phyloP scores from a whole-genome alignment of 2,113 vertebrate species.

The Odocoileus hemionus region DNA sequence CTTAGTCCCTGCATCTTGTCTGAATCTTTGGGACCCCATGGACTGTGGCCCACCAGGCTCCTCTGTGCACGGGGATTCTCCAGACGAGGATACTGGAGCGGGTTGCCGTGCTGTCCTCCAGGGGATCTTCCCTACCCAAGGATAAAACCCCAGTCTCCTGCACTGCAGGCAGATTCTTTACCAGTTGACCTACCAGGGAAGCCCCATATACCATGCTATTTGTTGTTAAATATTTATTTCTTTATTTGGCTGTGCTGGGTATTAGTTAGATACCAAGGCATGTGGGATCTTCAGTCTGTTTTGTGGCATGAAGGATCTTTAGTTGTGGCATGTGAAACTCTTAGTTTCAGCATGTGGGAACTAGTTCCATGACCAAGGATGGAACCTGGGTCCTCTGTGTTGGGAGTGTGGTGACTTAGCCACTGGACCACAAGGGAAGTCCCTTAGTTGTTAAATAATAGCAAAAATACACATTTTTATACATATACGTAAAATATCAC shows the following conservation, averaged over 20 bases:
- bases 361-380: not conserved
- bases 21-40: not conserved
- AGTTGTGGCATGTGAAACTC: not conserved
- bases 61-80: not conserved
- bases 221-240: not conserved
- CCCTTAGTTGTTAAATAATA: not conserved
- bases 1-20: not conserved
- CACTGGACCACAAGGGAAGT: not conserved
- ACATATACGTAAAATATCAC: not conserved
- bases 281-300: not conserved
- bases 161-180: not conserved
- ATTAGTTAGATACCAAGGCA: not conserved
- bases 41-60: not conserved
- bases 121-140: not conserved
- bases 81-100: not conserved
- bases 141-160: not conserved
- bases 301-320: not conserved
- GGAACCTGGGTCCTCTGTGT: not conserved
- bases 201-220: not conserved
- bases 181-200: not conserved
- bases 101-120: not conserved
- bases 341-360: not conserved
- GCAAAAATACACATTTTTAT: not conserved
- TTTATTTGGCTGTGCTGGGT: not conserved
- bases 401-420: not conserved